Base-by-base conservation (phyloP, 2,797 vertebrate species). In the Acrossocheilus fasciatus region DNA sequence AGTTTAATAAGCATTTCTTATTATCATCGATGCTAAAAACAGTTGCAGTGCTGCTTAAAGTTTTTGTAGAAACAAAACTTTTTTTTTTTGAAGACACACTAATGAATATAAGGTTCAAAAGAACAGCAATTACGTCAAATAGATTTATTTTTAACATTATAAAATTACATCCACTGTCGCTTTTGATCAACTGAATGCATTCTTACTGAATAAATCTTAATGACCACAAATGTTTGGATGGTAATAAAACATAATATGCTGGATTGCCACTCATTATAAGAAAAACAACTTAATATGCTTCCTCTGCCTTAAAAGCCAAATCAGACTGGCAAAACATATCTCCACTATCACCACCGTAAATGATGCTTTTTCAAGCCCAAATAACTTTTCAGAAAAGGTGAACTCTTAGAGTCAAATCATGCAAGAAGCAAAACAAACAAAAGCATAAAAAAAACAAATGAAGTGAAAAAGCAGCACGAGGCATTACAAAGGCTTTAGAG, bases 401-500 rank as follows among this genome's bases (percentile, higher is more conserved):
- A 26, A 41, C 2, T 26, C 18, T 80, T 47, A 50, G 11, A 77
- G 20, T 77, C 52, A n/a, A n/a, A 41, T 59, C 15, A 78, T n/a
- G 11, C 20, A 57, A 59, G 9, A 2, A 66, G 10, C 26, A 34
- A 11, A 34, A 30, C 10, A 47, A 81, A 64, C 6, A 80, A 47
- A 62, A 57, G 4, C 30, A 41, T 26, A 30, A 39, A 39, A 39
- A 39, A 4, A 11, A n/a, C 26, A 4, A 80, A 20, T 66, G 1
- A 45, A 66, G 41, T 64, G n/a, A 3, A 45, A 47, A 80, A 47
- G 26, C 26, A 47, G 59, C 78, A 0, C 0, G 43, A 47, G 26
- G 78, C 59, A 47, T 66, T 80, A 45, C n/a, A 80, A 78, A 57
- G 74, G 30, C 30, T 4, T 43, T 62, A 5, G 36, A 62, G 57